Percentiles rank a stretch among this genome's conserved stretches.
phyloP scores from a whole-genome alignment of 2,113 vertebrate species.

The Onychostoma macrolepis region DNA sequence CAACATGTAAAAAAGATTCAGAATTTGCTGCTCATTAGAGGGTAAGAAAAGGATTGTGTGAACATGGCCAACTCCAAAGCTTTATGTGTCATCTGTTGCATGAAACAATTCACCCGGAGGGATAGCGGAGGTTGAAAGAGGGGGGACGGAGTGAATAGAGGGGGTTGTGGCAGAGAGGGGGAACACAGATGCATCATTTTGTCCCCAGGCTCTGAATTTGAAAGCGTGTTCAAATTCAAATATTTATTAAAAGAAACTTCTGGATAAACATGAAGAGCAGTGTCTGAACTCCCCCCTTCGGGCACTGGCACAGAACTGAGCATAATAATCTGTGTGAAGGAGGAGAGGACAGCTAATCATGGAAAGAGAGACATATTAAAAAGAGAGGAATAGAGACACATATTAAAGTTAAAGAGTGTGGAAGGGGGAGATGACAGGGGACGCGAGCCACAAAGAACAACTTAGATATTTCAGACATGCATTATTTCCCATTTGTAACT shows the following conservation, averaged over 20 bases:
- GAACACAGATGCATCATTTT: conserved; percentile 70
- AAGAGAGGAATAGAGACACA: background rate
- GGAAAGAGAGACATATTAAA: conserved; percentile 11
- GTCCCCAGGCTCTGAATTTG: conserved; percentile 74
- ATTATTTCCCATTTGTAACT: conserved; percentile 11
- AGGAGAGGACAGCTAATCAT: conserved; percentile 49
- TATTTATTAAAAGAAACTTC: conserved; percentile 80
- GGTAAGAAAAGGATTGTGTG: conserved; percentile 47
- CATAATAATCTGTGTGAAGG: conserved; percentile 69
- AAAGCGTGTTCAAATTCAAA: conserved; percentile 80
- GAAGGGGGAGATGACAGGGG: background rate
- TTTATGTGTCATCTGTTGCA: conserved; percentile 67
- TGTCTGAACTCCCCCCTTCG: conserved; percentile 61
- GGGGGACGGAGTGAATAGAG: conserved; percentile 38
- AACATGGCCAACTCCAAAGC: conserved; percentile 32
- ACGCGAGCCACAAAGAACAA: background rate
- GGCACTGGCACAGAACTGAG: conserved; percentile 67
- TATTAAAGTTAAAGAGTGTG: background rate
- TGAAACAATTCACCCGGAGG: conserved; percentile 65
- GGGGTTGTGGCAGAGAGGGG: background rate
- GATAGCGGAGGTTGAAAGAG: conserved; percentile 61
- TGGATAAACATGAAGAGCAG: conserved; percentile 76
- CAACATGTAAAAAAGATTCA: conserved; percentile 4
- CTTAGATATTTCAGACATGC: background rate
- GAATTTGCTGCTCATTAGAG: conserved; percentile 54